Base-by-base conservation (phyloP, 2,888 invertebrate genomes). In the Lepidonotus clava region DNA sequence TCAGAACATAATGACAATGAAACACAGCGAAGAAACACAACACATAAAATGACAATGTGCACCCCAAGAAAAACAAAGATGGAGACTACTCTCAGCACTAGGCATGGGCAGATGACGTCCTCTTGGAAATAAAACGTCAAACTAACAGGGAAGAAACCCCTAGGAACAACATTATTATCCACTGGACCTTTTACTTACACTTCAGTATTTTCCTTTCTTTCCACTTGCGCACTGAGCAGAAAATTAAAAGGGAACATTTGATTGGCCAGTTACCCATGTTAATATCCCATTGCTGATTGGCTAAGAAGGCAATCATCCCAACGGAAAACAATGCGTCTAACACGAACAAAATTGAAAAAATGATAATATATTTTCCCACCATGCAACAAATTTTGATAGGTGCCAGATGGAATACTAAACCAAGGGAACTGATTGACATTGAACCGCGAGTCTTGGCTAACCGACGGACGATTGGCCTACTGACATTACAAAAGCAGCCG, bases 191-290 rank as follows among this genome's bases (percentile, higher is more conserved):
- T 34, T 83, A 83, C 83, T 83, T 83, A 83, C 83, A 83, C 56
- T 83, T 83, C 83, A 83, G 83, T 83, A 83, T 83, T 83, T 36
- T 83, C 83, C 56, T 51, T 56, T 56, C 83, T 32, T 56, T 51
- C 83, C 83, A 51, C 83, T 38, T 56, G 56, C 56, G 83, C 38
- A 83, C 83, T 83, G 83, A 56, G 83, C 53, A 56, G 83, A 36
- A 56, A 80, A 80, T 80, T 21, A 80, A 80, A 80, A 80, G 41
- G 46, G 51, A 46, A 80, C 80, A 80, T 46, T 41, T 80, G 80
- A 80, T 80, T 80, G 24, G 80, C 71, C 71, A 67, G 36, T 34
- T 38, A 71, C 38, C 38, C 71, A 71, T 71, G 71, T 34, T n/a
- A n/a, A n/a, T 34, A 71, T 34, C 61, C 61, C 61, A 61, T 61